A percentile compares a stretch with the other conserved stretches of the same genome.
Conservation (phyloP, 1,140 invertebrate species). For the Plodia interpunctella region DNA sequence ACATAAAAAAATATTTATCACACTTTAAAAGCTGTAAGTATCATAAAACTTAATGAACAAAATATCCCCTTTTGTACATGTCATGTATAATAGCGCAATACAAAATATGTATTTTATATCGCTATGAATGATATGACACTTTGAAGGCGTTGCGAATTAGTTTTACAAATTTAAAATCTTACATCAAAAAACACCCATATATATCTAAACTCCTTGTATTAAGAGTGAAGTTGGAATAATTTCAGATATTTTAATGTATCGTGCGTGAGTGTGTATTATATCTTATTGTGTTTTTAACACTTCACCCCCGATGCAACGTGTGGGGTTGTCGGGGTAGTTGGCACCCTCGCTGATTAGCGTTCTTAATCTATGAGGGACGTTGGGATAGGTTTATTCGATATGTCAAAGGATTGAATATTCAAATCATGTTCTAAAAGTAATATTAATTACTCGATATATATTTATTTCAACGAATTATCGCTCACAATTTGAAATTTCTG, state of each 20-base stretch:
- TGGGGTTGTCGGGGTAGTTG: constrained; percentile 49
- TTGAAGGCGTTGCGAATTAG: constrained; percentile 72
- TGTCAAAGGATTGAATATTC: no score
- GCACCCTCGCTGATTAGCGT: constrained; percentile 72
- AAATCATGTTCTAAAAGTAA: no score
- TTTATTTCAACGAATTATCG: no score
- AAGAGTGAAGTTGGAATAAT: constrained; percentile 21
- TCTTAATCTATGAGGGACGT: constrained; percentile 68
- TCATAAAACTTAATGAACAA: constrained; percentile 45
- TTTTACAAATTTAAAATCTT: constrained; percentile 30
- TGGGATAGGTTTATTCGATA: constrained; percentile 49
- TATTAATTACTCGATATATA: no score
- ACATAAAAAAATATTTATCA: constrained; percentile 37
- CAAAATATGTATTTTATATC: constrained; percentile 72
- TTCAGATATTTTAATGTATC: constrained; percentile 9
- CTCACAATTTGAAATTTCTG: no score
- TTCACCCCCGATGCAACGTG: constrained; percentile 43
- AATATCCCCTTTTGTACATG: constrained; percentile 41
- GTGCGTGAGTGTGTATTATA: constrained; percentile 37
- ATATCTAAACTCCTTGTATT: neutral
- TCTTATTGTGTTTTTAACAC: constrained; percentile 74
- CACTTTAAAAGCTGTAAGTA: constrained; percentile 46
- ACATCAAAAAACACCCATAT: neutral
- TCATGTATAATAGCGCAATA: constrained; percentile 57
- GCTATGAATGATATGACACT: constrained; percentile 70